phyloP scores from a whole-genome alignment of 1,140 invertebrate genomes.

The Diabrotica virgifera region DNA sequence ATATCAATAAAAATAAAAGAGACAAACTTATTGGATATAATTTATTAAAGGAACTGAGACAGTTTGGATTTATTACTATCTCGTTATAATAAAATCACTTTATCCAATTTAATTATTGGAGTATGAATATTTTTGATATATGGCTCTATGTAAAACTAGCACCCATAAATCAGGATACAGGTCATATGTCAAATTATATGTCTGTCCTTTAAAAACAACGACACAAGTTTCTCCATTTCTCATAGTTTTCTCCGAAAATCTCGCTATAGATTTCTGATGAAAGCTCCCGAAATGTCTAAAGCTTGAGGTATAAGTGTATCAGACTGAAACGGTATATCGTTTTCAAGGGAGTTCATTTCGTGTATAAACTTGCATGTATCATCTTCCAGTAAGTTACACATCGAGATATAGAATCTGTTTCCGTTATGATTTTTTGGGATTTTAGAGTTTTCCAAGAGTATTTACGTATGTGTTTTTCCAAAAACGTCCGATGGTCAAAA shows the following conservation, averaged over 20 bases:
- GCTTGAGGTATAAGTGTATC: not conserved
- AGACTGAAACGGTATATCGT: not conserved
- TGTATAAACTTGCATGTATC: not conserved
- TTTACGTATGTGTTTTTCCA: not conserved
- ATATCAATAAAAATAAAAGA: too few relatives aligned
- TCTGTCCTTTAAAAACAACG: too few relatives aligned
- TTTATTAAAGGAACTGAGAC: too few relatives aligned
- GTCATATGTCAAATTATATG: too few relatives aligned
- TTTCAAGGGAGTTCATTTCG: not conserved
- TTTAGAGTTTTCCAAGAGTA: not conserved
- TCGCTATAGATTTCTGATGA: not conserved
- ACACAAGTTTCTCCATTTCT: not conserved
- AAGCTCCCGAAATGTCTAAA: not conserved
- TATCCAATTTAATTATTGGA: too few relatives aligned
- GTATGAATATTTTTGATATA: too few relatives aligned
- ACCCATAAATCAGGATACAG: too few relatives aligned
- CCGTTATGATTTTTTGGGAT: not conserved
- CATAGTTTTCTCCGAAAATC: not conserved
- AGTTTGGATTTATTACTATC: too few relatives aligned
- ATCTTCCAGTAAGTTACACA: not conserved
- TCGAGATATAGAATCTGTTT: conserved; percentile 3
- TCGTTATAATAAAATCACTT: too few relatives aligned
- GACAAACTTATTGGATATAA: too few relatives aligned
- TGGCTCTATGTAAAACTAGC: too few relatives aligned
- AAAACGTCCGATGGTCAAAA: too few relatives aligned